phyloP scores from a whole-genome alignment of 2,113 vertebrate species.

The Coracopsis vasa region DNA sequence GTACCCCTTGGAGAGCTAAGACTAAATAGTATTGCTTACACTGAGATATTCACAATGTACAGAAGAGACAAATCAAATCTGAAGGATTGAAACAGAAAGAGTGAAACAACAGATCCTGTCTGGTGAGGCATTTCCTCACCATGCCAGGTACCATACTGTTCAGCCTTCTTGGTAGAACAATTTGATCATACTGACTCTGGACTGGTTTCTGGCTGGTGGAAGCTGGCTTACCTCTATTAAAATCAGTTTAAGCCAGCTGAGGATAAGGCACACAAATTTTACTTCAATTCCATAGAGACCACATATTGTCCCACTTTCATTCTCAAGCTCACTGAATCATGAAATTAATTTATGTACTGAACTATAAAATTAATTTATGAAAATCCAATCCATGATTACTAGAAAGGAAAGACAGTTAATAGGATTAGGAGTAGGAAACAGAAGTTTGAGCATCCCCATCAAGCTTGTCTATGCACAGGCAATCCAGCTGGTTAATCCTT shows the following conservation, averaged over 20 bases:
- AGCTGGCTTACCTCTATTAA: neutral
- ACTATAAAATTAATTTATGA: conserved; percentile 67
- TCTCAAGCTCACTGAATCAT: conserved; percentile 48
- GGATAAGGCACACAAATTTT: conserved; percentile 22
- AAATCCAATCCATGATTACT: conserved; percentile 50
- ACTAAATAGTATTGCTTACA: neutral
- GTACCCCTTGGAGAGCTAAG: neutral
- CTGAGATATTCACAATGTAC: neutral
- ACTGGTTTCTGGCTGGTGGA: neutral
- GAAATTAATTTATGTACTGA: conserved; percentile 66
- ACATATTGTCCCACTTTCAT: conserved; percentile 32
- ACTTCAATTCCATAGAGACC: conserved; percentile 19
- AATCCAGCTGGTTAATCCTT: neutral
- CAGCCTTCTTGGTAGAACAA: neutral
- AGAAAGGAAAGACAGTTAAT: conserved; percentile 51
- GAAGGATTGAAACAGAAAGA: neutral
- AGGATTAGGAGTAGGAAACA: conserved; percentile 54
- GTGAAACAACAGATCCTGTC: neutral
- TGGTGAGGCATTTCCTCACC: neutral
- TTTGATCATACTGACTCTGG: neutral
- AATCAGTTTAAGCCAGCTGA: conserved; percentile 14
- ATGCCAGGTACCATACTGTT: neutral
- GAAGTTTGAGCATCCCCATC: conserved; percentile 13
- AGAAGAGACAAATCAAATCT: neutral
- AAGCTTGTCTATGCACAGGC: neutral